Conservation (phyloP, 2,888 invertebrate genomes). For the Physocephala rufipes region DNA sequence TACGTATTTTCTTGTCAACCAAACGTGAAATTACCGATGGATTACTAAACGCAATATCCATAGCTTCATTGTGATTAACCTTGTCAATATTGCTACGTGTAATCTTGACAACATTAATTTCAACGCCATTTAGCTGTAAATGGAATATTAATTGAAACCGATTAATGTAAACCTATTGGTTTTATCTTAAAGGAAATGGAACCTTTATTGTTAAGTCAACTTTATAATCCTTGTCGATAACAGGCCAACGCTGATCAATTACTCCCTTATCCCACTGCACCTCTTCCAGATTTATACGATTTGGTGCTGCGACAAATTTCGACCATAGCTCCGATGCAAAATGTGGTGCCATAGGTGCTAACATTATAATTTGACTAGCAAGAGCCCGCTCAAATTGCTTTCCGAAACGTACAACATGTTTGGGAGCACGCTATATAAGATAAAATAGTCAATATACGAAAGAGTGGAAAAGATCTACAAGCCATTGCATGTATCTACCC, state of each 20-base stretch:
- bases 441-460: neutral
- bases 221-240: slow-evolving; percentile 75
- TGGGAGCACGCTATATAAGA: slow-evolving; percentile 69
- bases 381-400: slow-evolving; percentile 81
- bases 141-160: neutral
- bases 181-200: slow-evolving; percentile 49
- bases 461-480: neutral
- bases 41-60: slow-evolving; percentile 68
- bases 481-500: slow-evolving; percentile 66
- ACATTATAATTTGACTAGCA: slow-evolving; percentile 81
- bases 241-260: slow-evolving; percentile 81
- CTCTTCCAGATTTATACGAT: slow-evolving; percentile 68
- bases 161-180: neutral
- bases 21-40: slow-evolving; percentile 60
- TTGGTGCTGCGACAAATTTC: slow-evolving; percentile 75
- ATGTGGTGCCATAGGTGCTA: slow-evolving; percentile 90
- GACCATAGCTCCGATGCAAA: slow-evolving; percentile 92
- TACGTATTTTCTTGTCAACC: slow-evolving; percentile 61
- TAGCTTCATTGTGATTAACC: slow-evolving; percentile 68
- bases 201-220: slow-evolving; percentile 75
- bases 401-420: slow-evolving; percentile 72
- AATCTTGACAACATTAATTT: slow-evolving; percentile 68
- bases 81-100: slow-evolving; percentile 67
- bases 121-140: slow-evolving; percentile 68
- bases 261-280: slow-evolving; percentile 77